Evolutionary conservation across 2,797 vertebrate genomes (phyloP).

Genomic region (Manis pentadactyla): DNA sequence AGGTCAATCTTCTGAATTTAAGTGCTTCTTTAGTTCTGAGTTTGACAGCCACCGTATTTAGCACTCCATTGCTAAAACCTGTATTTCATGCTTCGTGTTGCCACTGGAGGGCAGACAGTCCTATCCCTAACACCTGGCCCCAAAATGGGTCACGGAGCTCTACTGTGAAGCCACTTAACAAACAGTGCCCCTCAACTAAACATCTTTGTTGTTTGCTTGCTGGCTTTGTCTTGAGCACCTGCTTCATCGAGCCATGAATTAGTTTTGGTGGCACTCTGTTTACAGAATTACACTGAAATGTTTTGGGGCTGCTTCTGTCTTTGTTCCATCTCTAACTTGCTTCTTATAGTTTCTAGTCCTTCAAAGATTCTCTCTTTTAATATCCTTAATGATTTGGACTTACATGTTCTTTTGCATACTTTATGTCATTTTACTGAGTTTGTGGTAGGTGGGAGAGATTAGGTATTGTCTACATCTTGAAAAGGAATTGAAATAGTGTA

Average conservation of each 20-base stretch:
- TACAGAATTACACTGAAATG: neutral
- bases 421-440: conserved; percentile 5
- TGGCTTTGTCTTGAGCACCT: neutral
- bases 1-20: neutral
- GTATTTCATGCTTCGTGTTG: neutral
- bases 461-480: neutral
- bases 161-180: neutral
- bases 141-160: neutral
- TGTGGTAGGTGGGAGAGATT: neutral
- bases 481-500: neutral
- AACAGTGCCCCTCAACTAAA: neutral
- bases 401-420: neutral
- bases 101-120: neutral
- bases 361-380: neutral
- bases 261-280: neutral
- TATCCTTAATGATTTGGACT: neutral
- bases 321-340: neutral
- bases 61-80: neutral
- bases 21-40: neutral
- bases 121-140: neutral
- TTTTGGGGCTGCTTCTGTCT: neutral
- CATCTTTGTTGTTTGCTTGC: neutral
- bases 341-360: neutral
- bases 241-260: accelerated
- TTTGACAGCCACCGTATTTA: neutral